Evolutionary conservation across 2,113 vertebrate species (phyloP), one percentile per base, ranked within the genome.

Genomic region (Cichladusa arquata): DNA sequence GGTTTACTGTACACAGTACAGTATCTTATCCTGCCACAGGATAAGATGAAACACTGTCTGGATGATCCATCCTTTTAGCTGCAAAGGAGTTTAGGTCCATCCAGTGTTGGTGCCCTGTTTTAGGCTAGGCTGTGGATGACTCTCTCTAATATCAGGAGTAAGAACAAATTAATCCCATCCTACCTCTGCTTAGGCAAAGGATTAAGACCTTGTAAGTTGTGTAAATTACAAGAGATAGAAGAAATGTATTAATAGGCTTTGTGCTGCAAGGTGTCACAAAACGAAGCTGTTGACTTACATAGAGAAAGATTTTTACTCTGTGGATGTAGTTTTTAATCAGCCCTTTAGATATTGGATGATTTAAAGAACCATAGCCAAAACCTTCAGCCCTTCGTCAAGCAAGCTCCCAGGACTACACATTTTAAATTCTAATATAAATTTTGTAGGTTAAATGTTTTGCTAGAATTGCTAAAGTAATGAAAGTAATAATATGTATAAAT

Each of bases 401-500:
- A 65, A 47, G n/a, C 4, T 62, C 28, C 34, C 38, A 71, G 19
- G 28, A 62, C 44, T 72, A 65, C 19, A 42, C 4, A 14, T 82
- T 85, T 77, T 92, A 33, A 66, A 51, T 66, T 94, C 51, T 77
- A 81, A 62, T 81, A 45, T 22, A 78, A 71, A 58, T 90, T 83
- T 71, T 60, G 8, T 56, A 86, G 62, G 38, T 85, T 88, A 94
- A 92, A 92, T 92, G 78, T 93, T 93, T 94, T 93, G 18, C 56
- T 74, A 69, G 50, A 92, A 50, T 87, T 91, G 87, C 16, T 71
- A 60, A 44, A 62, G 24, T 60, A 95, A 73, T 95, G 83, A 86
- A 95, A 95, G 65, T 72, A 89, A 76, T 65, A 87, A 81, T 94
- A 78, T 90, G 24, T 31, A 42, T 70, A 67, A 90, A 67, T 48